These are phyloP conservation scores for Bufo bufo DNA, from an alignment of 2,113 vertebrate genomes.

Conservation along the genomic window DNA sequence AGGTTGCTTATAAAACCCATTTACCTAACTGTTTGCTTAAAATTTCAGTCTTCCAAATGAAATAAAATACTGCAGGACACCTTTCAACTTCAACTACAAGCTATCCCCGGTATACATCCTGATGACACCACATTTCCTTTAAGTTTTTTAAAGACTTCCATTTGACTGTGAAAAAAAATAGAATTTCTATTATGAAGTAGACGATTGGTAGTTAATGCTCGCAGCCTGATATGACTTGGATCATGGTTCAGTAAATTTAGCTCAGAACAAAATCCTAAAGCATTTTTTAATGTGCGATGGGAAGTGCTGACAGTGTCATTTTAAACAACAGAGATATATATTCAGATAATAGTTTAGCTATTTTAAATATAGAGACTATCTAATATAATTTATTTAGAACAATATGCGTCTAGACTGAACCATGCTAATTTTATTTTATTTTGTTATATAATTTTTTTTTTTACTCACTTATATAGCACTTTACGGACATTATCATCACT, in stretches of 20 bases:
- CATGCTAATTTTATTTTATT: no score
- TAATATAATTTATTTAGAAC: background rate
- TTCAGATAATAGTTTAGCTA: conserved; percentile 60
- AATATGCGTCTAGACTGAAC: background rate
- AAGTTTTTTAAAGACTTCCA: conserved; percentile 69
- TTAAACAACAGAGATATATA: conserved; percentile 62
- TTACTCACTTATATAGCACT: no score
- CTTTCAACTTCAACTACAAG: conserved; percentile 73
- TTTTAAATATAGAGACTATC: conserved; percentile 16
- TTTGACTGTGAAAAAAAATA: conserved; percentile 44
- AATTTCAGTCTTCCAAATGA: conserved; percentile 67
- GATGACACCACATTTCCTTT: conserved; percentile 67
- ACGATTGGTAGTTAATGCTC: conserved; percentile 45
- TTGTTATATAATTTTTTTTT: no score
- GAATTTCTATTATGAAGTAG: conserved; percentile 41
- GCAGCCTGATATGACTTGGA: conserved; percentile 36
- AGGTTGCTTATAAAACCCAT: conserved; percentile 68
- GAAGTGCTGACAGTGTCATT: conserved; percentile 53
- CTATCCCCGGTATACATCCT: conserved; percentile 67
- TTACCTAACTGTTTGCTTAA: conserved; percentile 70
- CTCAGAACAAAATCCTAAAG: conserved; percentile 22
- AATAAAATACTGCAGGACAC: conserved; percentile 70
- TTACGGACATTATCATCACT: no score
- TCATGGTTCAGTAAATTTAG: conserved; percentile 44
- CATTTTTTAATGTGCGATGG: conserved; percentile 29